Conservation (phyloP, 1,140 invertebrate species). For the Drosophila littoralis region DNA sequence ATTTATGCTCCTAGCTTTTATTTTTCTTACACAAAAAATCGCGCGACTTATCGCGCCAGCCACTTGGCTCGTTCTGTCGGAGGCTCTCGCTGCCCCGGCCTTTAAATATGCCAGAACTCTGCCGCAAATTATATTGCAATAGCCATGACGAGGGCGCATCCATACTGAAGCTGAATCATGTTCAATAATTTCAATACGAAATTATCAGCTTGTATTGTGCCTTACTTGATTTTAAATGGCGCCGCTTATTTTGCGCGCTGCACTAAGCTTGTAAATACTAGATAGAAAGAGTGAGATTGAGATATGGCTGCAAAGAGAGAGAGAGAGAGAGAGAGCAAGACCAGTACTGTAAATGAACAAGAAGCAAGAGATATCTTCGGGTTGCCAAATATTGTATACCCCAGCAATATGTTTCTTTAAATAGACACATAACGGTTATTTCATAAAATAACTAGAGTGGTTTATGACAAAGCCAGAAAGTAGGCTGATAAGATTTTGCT, state of each 20-base stretch:
- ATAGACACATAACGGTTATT: too few relatives aligned
- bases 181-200: neutral
- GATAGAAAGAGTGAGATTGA: slow-evolving; percentile 3
- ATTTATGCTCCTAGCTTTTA: slow-evolving; percentile 60
- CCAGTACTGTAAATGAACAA: too few relatives aligned
- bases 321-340: neutral
- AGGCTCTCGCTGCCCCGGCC: slow-evolving; percentile 3
- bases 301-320: neutral
- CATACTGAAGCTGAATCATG: neutral
- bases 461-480: neutral
- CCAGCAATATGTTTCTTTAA: too few relatives aligned
- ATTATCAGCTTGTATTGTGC: neutral
- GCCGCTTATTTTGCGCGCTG: slow-evolving; percentile 69
- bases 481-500: neutral
- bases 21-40: neutral
- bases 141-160: neutral
- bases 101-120: slow-evolving; percentile 39
- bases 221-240: slow-evolving; percentile 28
- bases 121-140: neutral
- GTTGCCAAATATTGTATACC: too few relatives aligned
- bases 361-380: too few relatives aligned
- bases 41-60: slow-evolving; percentile 63
- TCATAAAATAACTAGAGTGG: too few relatives aligned
- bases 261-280: slow-evolving; percentile 37
- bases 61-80: slow-evolving; percentile 49